A percentile compares a stretch with the other conserved stretches of the same genome.
phyloP scores from a whole-genome alignment of 1,140 invertebrate species.

The Ditylenchus dipsaci region DNA sequence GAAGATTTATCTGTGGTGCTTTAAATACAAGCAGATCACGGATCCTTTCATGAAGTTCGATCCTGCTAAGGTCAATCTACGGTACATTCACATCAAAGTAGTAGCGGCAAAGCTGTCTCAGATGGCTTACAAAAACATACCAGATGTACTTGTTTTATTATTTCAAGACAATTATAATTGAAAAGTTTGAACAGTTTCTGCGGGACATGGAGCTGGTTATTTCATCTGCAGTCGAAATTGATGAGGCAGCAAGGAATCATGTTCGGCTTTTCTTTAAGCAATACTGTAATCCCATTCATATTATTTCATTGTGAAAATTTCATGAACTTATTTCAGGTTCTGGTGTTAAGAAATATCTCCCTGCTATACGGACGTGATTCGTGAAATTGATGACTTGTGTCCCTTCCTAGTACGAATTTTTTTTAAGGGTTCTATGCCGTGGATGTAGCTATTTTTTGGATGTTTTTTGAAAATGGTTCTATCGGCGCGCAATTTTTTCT shows the following conservation, averaged over 20 bases:
- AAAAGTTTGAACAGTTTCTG: neutral
- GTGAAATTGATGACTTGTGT: neutral
- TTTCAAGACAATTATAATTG: neutral
- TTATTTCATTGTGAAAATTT: neutral
- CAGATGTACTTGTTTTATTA: neutral
- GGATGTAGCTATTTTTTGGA: too few relatives aligned
- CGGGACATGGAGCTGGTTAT: neutral
- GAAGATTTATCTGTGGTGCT: neutral
- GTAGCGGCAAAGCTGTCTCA: neutral
- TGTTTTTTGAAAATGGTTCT: too few relatives aligned
- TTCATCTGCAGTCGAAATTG: neutral
- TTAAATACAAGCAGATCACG: neutral
- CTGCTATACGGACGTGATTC: neutral
- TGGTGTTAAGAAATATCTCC: neutral
- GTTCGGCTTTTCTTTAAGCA: neutral
- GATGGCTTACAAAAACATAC: neutral
- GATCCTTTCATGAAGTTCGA: too few relatives aligned
- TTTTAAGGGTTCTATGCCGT: too few relatives aligned
- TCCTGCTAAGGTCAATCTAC: neutral
- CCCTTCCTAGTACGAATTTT: neutral
- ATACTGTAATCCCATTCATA: conserved; percentile 1
- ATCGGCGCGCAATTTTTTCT: too few relatives aligned
- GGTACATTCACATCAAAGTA: neutral
- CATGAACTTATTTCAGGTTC: neutral
- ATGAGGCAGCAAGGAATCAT: too few relatives aligned